These are phyloP conservation scores for Xenentodon cancila DNA, from an alignment of 2,797 vertebrate species.

Conservation along the genomic window DNA sequence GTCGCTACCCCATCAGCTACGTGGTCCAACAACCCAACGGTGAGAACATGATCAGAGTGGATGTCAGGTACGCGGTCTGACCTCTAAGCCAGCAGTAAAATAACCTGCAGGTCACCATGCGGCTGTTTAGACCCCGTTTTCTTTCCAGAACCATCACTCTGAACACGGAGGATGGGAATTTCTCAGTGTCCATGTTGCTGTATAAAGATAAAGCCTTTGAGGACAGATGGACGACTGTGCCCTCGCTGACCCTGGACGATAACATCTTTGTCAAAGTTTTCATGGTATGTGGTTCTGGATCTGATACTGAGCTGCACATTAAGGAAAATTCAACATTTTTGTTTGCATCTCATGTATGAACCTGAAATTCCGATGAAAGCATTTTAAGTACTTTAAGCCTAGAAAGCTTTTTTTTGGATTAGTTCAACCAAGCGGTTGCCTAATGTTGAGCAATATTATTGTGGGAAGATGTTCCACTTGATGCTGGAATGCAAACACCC, in stretches of 20 bases:
- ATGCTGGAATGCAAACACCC: constrained; percentile 43
- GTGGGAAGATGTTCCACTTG: constrained; percentile 11
- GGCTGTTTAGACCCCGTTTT: neutral
- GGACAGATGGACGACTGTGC: constrained; percentile 80
- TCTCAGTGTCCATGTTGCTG: constrained; percentile 82
- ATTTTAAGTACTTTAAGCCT: too few species aligned
- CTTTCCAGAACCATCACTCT: constrained; percentile 79
- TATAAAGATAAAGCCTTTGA: constrained; percentile 83
- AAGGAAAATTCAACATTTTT: too few species aligned
- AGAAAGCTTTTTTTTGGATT: too few species aligned
- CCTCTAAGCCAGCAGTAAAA: too few species aligned
- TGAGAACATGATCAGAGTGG: constrained; percentile 81
- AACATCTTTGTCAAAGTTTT: constrained; percentile 84
- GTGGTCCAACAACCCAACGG: constrained; percentile 80
- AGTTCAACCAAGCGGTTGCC: constrained; percentile 25
- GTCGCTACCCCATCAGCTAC: constrained; percentile 85
- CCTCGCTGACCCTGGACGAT: constrained; percentile 82
- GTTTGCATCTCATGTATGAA: neutral
- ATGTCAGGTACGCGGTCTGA: constrained; percentile 67
- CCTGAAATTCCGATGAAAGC: too few species aligned
- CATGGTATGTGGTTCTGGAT: constrained; percentile 69
- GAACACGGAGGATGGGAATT: constrained; percentile 85
- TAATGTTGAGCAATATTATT: constrained; percentile 56
- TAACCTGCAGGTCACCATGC: too few species aligned
- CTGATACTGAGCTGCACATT: too few species aligned